Evolutionary conservation across 2,797 vertebrate genomes (phyloP), one percentile per base, ranked within the genome.

Genomic region (Dromococcyx pavoninus): DNA sequence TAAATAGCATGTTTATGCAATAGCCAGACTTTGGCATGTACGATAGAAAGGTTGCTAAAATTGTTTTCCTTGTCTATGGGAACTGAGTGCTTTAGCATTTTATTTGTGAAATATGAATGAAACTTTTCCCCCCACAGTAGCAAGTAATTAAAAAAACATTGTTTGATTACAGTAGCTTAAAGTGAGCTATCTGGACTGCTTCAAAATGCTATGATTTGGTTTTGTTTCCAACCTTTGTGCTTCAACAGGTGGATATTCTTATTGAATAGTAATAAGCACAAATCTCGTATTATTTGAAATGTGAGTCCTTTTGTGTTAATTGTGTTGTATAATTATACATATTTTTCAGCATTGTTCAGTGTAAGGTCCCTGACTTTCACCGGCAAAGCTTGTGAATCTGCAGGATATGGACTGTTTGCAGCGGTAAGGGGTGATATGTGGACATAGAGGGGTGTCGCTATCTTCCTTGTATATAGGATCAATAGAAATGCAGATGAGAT

Each of bases 21-120:
- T 76, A 91, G 44, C 44, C 48, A 76, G 28, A 10, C 53, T 92
- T 76, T 70, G 71, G 71, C 28, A 61, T 23, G 74, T 71, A n/a
- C 17, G 72, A 39, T 73, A 43, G 57, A 67, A 92, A 57, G 53
- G 14, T 74, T 66, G 53, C 87, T 80, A 50, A 57, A 90, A 65
- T 53, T 48, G 15, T 70, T 92, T 77, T 13, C 28, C 22, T n/a
- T 82, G 12, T 85, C 54, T 79, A 14, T 73, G 17, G 37, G 28
- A 93, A 50, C 57, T 17, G 61, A 89, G 25, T 67, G 51, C 64
- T 90, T 90, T 58, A 81, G 80, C 65, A 39, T 88, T 91, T 89
- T 30, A 54, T 70, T 79, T 74, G 32, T 46, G 33, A 50, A 64
- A 32, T 66, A 39, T 17, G 32, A 95, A 82, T 64, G 10, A 77